Percentiles rank a stretch among this genome's conserved stretches.
Evolutionary conservation across 2,888 invertebrate species (phyloP).

Genomic region (Amiota communis): DNA sequence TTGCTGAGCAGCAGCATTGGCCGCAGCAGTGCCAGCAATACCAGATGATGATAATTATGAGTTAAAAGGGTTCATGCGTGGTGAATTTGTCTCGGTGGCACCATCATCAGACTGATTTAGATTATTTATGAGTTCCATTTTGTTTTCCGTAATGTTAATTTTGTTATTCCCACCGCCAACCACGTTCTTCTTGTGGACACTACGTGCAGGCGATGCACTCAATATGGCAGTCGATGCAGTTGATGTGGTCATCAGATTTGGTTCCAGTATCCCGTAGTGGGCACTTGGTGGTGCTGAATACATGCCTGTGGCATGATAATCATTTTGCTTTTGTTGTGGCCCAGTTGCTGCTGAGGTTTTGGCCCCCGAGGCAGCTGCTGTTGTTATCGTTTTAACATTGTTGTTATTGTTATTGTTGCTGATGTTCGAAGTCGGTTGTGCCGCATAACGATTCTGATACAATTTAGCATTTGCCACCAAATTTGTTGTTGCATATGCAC

Average conservation of each 20-base stretch:
- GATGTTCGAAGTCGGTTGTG: conserved; percentile 46
- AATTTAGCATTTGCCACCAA: conserved; percentile 72
- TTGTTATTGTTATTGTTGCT: conserved; percentile 35
- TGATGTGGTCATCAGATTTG: conserved; percentile 68
- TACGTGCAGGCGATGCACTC: conserved; percentile 62
- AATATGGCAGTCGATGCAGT: conserved; percentile 67
- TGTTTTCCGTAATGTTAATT: conserved; percentile 73
- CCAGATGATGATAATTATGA: conserved; percentile 35
- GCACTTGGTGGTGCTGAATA: conserved; percentile 73
- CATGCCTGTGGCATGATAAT: conserved; percentile 70
- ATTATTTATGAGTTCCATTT: conserved; percentile 69
- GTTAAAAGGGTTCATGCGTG: conserved; percentile 60
- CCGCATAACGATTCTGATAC: conserved; percentile 71
- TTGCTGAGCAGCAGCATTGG: conserved; percentile 53
- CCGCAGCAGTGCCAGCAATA: conserved; percentile 43
- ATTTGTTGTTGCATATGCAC: conserved; percentile 73
- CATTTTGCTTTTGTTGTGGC: conserved; percentile 52
- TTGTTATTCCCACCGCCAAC: conserved; percentile 46
- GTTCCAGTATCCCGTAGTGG: conserved; percentile 66
- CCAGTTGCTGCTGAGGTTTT: not conserved
- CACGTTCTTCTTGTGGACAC: conserved; percentile 44
- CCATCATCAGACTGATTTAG: conserved; percentile 50
- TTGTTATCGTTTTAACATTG: conserved; percentile 37
- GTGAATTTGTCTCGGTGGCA: conserved; percentile 43
- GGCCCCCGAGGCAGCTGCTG: conserved; percentile 19